Percentiles rank a stretch among this genome's conserved stretches.
Evolutionary conservation across 2,888 invertebrate genomes (phyloP).

Genomic region (Eumerus sabulonum): DNA sequence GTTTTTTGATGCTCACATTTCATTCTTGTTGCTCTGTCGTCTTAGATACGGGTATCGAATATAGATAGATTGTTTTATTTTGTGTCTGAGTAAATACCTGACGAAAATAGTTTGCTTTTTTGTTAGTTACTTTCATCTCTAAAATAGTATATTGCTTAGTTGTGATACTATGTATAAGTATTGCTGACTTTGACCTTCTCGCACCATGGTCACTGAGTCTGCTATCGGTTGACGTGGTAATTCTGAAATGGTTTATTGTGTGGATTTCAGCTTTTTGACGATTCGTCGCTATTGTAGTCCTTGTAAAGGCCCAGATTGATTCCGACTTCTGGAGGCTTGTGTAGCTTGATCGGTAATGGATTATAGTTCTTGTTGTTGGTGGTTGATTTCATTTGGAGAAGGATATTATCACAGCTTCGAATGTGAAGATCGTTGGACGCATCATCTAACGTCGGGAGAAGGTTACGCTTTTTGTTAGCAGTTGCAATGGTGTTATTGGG

Average conservation of each 20-base stretch:
- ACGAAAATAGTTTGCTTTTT: constrained; percentile 56
- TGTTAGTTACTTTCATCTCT: constrained; percentile 34
- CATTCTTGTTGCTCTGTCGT: no score
- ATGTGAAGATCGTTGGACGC: constrained; percentile 69
- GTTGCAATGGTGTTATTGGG: constrained; percentile 28
- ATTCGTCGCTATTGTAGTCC: constrained; percentile 51
- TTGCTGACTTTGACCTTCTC: constrained; percentile 38
- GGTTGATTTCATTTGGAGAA: constrained; percentile 70
- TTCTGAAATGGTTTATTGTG: neutral
- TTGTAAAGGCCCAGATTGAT: constrained; percentile 67
- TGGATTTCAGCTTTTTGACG: constrained; percentile 57
- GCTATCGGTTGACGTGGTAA: neutral
- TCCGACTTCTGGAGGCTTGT: constrained; percentile 71
- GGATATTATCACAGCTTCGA: constrained; percentile 73
- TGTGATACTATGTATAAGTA: constrained; percentile 42
- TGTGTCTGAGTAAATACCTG: constrained; percentile 39
- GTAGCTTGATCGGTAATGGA: constrained; percentile 73
- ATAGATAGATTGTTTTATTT: constrained; percentile 3
- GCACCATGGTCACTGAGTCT: neutral
- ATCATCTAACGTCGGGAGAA: constrained; percentile 42
- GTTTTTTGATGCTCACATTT: no score
- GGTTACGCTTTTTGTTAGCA: constrained; percentile 28
- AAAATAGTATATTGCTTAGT: constrained; percentile 62
- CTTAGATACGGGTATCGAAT: no score
- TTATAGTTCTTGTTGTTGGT: constrained; percentile 68